phyloP scores from a whole-genome alignment of 2,888 invertebrate genomes.

The Diloba caeruleocephala region DNA sequence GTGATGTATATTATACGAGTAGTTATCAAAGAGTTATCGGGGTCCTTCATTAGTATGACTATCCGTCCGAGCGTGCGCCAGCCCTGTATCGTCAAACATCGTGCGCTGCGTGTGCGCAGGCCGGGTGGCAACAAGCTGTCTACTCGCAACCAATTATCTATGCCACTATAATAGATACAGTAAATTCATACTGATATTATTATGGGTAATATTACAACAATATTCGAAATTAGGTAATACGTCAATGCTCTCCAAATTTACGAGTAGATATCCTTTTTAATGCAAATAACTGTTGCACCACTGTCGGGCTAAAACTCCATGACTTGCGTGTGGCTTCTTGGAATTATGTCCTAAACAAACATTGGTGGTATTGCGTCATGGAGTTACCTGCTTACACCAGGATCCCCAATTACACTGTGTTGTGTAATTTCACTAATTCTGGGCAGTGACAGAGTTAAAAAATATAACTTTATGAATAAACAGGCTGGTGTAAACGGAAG shows the following conservation, averaged over 20 bases:
- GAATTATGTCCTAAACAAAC: constrained; percentile 42
- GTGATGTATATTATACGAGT: constrained; percentile 31
- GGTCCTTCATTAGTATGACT: constrained; percentile 33
- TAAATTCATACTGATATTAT: constrained; percentile 54
- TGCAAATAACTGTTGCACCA: constrained; percentile 22
- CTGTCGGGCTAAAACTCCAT: neutral
- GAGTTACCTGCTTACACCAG: constrained; percentile 28
- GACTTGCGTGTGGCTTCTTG: constrained; percentile 24
- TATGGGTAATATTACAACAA: constrained; percentile 55
- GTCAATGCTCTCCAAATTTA: constrained; percentile 44
- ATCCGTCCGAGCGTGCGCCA: constrained; percentile 38
- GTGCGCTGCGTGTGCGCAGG: constrained; percentile 53
- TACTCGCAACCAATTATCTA: constrained; percentile 67
- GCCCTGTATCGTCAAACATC: constrained; percentile 46
- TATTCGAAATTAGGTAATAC: constrained; percentile 54
- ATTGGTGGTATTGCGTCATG: constrained; percentile 11
- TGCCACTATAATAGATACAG: constrained; percentile 61
- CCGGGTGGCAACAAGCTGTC: constrained; percentile 76
- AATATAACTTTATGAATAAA: constrained; percentile 27
- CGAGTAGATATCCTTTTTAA: constrained; percentile 17
- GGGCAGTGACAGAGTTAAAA: constrained; percentile 13
- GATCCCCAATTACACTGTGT: neutral
- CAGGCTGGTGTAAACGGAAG: constrained; percentile 31
- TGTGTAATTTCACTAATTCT: constrained; percentile 6
- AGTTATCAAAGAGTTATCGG: constrained; percentile 36